Percentiles rank a stretch among this genome's conserved stretches.
Evolutionary conservation across 2,113 vertebrate genomes (phyloP).

Genomic region (Madoqua kirkii): DNA sequence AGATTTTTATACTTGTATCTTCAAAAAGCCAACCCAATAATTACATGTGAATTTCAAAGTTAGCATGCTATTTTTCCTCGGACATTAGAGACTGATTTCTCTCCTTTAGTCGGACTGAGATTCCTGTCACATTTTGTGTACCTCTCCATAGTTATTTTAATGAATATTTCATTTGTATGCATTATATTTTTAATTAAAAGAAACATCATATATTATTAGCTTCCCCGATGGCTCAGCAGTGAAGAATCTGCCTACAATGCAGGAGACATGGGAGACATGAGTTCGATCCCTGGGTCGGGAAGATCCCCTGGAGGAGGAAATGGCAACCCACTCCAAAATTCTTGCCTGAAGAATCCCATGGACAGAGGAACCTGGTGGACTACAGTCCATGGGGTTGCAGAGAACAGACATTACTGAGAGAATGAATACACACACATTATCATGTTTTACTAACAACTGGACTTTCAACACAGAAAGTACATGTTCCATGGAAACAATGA

Average conservation of each 20-base stretch:
- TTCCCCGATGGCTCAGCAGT: neutral
- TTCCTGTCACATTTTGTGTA: neutral
- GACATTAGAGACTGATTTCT: neutral
- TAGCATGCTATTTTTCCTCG: neutral
- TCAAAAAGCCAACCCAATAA: neutral
- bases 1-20: constrained; percentile 10
- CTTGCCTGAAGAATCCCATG: neutral
- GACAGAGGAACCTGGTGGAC: neutral
- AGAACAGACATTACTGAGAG: neutral
- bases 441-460: neutral
- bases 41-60: neutral
- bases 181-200: neutral
- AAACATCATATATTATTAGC: neutral
- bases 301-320: neutral
- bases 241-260: neutral
- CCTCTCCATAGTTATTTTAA: neutral
- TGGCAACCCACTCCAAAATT: neutral
- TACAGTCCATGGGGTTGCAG: neutral
- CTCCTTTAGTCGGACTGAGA: neutral
- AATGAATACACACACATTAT: neutral
- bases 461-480: neutral
- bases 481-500: neutral
- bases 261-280: neutral
- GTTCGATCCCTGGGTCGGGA: neutral
- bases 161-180: neutral